Conservation (phyloP, 2,797 vertebrate species). For the Cossypha dichroa region DNA sequence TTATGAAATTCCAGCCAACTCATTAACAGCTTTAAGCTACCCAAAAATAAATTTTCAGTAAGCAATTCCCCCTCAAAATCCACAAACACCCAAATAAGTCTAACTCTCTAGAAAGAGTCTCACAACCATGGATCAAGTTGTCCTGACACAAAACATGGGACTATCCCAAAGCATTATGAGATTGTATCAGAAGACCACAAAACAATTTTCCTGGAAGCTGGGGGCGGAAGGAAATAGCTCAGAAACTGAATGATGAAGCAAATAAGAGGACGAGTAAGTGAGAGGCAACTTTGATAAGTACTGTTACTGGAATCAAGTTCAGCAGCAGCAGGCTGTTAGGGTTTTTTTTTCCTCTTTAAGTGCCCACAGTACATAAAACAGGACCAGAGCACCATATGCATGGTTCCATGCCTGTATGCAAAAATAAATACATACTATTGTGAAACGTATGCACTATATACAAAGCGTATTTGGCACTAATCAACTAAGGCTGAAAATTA, state of each 20-base stretch:
- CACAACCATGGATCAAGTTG: not conserved
- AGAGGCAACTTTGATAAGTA: not conserved
- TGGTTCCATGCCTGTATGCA: not conserved
- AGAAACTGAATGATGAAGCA: not conserved
- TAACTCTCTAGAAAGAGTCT: not conserved
- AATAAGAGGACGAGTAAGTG: not conserved
- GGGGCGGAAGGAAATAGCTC: constrained; percentile 1
- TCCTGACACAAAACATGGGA: not conserved
- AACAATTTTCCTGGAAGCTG: constrained; percentile 25
- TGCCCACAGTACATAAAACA: not conserved
- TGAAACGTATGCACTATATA: not conserved
- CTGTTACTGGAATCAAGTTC: constrained; percentile 26
- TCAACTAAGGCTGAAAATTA: not conserved
- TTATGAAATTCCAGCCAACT: not conserved
- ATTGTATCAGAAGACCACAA: not conserved
- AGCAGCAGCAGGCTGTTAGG: not conserved
- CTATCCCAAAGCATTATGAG: not conserved
- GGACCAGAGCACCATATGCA: not conserved
- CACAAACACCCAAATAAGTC: not conserved
- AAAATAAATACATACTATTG: not conserved
- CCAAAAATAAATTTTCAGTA: not conserved
- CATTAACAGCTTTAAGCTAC: not conserved
- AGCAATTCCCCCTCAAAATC: not conserved
- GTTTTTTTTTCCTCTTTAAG: not conserved
- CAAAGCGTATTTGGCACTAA: not conserved